phyloP scores from a whole-genome alignment of 2,888 invertebrate genomes.

The Stenchaetothrips biformis region DNA sequence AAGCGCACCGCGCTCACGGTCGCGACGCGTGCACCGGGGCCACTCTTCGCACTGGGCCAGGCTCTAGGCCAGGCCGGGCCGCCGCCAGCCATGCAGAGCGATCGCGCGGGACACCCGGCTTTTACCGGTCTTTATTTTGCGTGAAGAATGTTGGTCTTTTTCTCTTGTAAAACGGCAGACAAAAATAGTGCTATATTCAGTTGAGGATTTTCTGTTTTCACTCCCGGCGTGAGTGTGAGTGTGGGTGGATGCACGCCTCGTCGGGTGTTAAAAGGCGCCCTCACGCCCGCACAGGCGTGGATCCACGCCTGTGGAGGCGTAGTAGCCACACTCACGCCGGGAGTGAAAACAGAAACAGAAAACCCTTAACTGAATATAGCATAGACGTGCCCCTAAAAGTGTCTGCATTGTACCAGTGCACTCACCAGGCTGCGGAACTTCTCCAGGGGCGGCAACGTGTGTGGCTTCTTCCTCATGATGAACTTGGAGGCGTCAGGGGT shows the following conservation, averaged over 20 bases:
- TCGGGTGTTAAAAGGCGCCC: too few species aligned
- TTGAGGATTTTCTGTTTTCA: too few species aligned
- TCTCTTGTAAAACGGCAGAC: not conserved
- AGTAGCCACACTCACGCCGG: too few species aligned
- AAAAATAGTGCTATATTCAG: too few species aligned
- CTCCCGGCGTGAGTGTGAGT: too few species aligned
- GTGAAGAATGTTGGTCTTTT: too few species aligned
- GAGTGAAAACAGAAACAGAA: too few species aligned
- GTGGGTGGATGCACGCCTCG: too few species aligned
- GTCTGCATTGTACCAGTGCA: not conserved
- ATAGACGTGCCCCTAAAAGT: too few species aligned
- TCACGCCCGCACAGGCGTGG: too few species aligned
- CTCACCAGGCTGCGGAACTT: conserved; percentile 15
- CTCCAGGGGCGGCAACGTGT: conserved; percentile 17
- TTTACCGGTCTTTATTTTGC: not conserved
- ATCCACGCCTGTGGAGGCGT: too few species aligned
- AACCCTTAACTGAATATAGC: too few species aligned
- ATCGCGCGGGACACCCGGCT: not conserved
- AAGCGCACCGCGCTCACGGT: not conserved
- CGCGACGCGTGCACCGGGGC: not conserved
- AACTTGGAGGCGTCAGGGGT: not conserved
- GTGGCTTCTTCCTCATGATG: conserved; percentile 17
- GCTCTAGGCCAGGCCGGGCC: not conserved
- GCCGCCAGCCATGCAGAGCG: not conserved
- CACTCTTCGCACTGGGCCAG: not conserved